Conservation (phyloP, 2,888 invertebrate genomes). For the Cryptocephalus moraei region DNA sequence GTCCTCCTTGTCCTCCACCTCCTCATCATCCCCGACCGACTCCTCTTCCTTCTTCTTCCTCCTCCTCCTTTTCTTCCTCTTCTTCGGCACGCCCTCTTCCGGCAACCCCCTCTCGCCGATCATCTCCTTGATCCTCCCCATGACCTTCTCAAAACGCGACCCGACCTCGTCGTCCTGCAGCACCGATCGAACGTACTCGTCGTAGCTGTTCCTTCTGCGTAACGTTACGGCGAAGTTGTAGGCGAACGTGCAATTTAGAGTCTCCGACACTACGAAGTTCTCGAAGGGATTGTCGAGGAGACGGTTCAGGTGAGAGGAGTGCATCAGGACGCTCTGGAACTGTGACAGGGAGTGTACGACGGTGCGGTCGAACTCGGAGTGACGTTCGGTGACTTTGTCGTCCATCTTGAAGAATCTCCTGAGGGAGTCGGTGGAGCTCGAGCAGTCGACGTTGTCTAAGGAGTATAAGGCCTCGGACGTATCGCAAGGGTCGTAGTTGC, state of each 20-base stretch:
- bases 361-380: slow-evolving; percentile 45
- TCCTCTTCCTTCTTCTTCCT: too few species aligned
- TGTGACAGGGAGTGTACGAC: slow-evolving; percentile 55
- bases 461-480: slow-evolving; percentile 40
- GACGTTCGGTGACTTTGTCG: slow-evolving; percentile 40
- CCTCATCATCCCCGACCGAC: too few species aligned
- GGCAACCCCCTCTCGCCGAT: too few species aligned
- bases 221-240: slow-evolving; percentile 62
- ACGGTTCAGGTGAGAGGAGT: slow-evolving; percentile 52
- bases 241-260: slow-evolving; percentile 65
- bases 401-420: slow-evolving; percentile 50
- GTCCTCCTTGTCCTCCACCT: too few species aligned
- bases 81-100: too few species aligned
- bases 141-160: too few species aligned
- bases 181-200: slow-evolving; percentile 14
- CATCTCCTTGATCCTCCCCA: too few species aligned
- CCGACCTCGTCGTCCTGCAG: too few species aligned
- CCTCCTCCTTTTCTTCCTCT: too few species aligned
- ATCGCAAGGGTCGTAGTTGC: neutral
- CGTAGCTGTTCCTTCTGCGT: slow-evolving; percentile 29
- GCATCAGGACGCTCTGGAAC: slow-evolving; percentile 53
- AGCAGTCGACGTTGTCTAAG: slow-evolving; percentile 47
- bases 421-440: slow-evolving; percentile 47
- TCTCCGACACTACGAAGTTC: slow-evolving; percentile 47
- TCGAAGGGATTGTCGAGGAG: slow-evolving; percentile 51